Conservation (phyloP, 2,797 vertebrate species). For the Mormyrops boulengeri region DNA sequence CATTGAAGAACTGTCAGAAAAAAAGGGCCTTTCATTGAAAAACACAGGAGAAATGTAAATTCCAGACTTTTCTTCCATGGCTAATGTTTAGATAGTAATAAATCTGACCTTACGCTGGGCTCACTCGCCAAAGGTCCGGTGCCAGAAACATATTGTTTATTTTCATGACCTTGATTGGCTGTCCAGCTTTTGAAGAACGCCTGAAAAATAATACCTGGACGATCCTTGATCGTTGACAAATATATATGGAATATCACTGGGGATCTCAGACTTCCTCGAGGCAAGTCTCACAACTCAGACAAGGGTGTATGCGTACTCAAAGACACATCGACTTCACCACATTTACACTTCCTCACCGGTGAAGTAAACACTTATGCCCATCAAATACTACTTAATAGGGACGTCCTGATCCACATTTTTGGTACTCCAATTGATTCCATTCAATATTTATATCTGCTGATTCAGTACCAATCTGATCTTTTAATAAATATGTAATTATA, state of each 20-base stretch:
- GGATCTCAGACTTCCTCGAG: neutral
- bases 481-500: neutral
- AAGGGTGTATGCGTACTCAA: neutral
- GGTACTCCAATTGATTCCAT: neutral
- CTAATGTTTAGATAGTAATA: conserved; percentile 33
- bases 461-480: neutral
- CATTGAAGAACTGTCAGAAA: conserved; percentile 34
- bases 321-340: neutral
- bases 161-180: conserved; percentile 26
- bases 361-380: neutral
- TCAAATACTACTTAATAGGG: neutral
- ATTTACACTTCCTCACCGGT: neutral
- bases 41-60: conserved; percentile 31
- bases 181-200: neutral
- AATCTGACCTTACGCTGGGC: conserved; percentile 25
- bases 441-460: neutral
- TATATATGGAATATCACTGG: neutral
- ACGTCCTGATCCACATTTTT: neutral
- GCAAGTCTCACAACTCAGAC: neutral
- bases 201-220: neutral
- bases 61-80: conserved; percentile 27
- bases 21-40: conserved; percentile 28
- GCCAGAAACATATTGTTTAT: conserved; percentile 23
- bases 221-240: neutral
- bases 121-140: neutral